These are phyloP conservation scores for Chrysemys picta DNA, from an alignment of 2,113 vertebrate genomes.

Conservation along the genomic window DNA sequence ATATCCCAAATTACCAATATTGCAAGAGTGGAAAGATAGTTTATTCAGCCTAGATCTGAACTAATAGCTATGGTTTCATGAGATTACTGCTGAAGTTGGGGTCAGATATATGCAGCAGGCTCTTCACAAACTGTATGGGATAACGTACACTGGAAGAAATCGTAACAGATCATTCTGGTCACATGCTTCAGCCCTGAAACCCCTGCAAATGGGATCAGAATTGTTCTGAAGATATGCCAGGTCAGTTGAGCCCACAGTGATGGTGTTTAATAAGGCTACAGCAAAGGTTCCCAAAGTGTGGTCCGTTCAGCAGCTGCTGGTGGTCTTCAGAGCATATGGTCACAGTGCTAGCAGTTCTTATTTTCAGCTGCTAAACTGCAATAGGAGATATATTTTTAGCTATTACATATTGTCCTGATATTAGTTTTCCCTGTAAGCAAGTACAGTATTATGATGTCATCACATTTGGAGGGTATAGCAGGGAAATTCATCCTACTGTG, in stretches of 20 bases:
- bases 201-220: neutral
- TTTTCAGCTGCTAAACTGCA: neutral
- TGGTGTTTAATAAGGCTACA: neutral
- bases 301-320: neutral
- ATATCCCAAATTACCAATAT: neutral
- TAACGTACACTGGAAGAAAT: neutral
- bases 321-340: neutral
- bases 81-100: neutral
- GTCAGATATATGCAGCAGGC: neutral
- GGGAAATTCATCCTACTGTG: neutral
- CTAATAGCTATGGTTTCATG: neutral
- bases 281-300: neutral
- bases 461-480: neutral
- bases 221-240: neutral
- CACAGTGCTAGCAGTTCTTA: neutral
- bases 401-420: neutral
- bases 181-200: neutral
- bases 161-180: neutral
- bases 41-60: neutral
- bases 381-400: neutral
- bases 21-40: neutral
- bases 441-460: neutral
- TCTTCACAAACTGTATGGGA: neutral
- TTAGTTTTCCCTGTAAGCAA: neutral
- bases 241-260: neutral